Base-by-base conservation (phyloP, 2,113 vertebrate species). In the Odocoileus hemionus region DNA sequence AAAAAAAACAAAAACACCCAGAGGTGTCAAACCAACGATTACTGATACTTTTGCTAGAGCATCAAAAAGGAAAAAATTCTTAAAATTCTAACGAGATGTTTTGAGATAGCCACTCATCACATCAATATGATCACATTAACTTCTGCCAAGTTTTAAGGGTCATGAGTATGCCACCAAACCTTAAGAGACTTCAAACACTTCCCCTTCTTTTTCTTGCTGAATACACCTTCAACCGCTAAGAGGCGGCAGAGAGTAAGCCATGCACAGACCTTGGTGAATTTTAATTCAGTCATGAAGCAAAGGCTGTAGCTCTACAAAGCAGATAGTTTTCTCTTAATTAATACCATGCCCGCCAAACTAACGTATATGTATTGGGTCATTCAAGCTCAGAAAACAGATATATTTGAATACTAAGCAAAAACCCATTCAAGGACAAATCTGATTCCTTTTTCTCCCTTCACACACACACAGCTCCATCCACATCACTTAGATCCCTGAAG, bases 191-290 rank as follows among this genome's bases (percentile, higher is more conserved):
- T 26, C 6, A 30, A 91, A 70, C 84, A 88, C 30, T 79, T 50
- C 14, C 0, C 6, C 89, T 70, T 82, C 33, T 67, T 74, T 74
- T 36, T 78, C 57, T 90, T 64, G 89, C 19, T 70, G 92, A 82
- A 92, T 2, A 16, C 15, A 17, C 8, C 19, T 94, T 33, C 39
- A 30, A 84, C 95, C 97, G 95, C 94, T 28, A 85, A 60, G 80
- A 64, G 97, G 97, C 70, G 94, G 94, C 97, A 96, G 94, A 97
- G 94, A 86, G 86, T 74, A 86, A 57, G 70, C 83, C 91, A 57
- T 0, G 7, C 8, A 50, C 11, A 57, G 64, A 67, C 16, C 6
- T 86, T 12, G 4, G n/a, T 2, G 36, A 36, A 80, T 47, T 15
- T 90, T 43, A 85, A 87, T 78, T 61, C 17, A 23, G 43, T 19